Percentiles rank a stretch among this genome's conserved stretches.
Conservation (phyloP, 2,113 vertebrate genomes). For the Rattus norvegicus region DNA sequence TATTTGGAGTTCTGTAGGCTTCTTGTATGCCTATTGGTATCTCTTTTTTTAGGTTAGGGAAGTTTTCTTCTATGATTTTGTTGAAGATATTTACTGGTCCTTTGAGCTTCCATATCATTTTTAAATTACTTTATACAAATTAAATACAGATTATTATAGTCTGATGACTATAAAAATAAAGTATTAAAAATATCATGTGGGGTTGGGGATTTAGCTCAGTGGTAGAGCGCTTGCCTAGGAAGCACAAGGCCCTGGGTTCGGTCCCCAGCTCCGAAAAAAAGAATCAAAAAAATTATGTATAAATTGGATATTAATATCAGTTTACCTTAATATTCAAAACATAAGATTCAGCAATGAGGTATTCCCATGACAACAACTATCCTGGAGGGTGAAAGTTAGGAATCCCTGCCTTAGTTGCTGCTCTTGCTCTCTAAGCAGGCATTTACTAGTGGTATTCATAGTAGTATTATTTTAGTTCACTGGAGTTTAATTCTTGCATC, state of each 20-base stretch:
- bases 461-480: background rate
- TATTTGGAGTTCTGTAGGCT: too few relatives aligned
- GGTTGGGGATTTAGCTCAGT: too few relatives aligned
- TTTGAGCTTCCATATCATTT: constrained; percentile 62
- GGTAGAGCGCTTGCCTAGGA: too few relatives aligned
- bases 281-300: background rate
- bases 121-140: constrained; percentile 66
- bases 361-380: background rate
- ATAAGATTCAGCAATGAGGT: background rate
- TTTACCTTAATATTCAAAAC: constrained; percentile 31
- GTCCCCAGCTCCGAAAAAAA: too few relatives aligned
- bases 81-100: too few relatives aligned
- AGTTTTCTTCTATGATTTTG: too few relatives aligned
- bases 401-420: background rate
- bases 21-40: too few relatives aligned
- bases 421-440: background rate
- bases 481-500: constrained; percentile 6
- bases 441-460: background rate
- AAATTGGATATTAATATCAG: constrained; percentile 24
- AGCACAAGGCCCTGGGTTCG: too few relatives aligned
- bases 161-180: too few relatives aligned
- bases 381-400: background rate
- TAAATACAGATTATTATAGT: constrained; percentile 53
- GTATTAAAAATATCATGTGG: too few relatives aligned
- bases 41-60: too few relatives aligned